These are phyloP conservation scores for Orthosia gothica DNA, from an alignment of 2,888 invertebrate genomes.

Conservation along the genomic window DNA sequence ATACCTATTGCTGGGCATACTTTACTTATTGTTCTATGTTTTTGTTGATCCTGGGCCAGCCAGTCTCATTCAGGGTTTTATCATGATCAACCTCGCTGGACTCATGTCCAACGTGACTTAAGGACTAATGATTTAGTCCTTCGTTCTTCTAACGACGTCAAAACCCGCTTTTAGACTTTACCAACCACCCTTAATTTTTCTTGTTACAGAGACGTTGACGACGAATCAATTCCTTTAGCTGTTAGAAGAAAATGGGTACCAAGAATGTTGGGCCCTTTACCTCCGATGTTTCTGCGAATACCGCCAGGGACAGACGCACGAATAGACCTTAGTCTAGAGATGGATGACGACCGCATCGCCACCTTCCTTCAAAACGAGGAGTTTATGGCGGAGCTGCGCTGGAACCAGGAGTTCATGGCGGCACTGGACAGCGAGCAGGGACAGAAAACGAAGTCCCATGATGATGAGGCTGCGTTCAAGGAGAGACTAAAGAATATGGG, in stretches of 20 bases:
- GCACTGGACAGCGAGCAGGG: slow-evolving; percentile 95
- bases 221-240: slow-evolving; percentile 87
- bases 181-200: background rate
- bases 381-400: slow-evolving; percentile 96
- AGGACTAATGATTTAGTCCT: background rate
- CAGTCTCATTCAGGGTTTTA: background rate
- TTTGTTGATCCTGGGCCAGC: background rate
- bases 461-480: slow-evolving; percentile 94
- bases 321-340: slow-evolving; percentile 90
- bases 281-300: slow-evolving; percentile 95
- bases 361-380: slow-evolving; percentile 97
- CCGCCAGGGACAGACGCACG: slow-evolving; percentile 88
- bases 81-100: background rate
- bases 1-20: background rate
- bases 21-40: background rate
- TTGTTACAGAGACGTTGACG: slow-evolving; percentile 84
- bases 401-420: slow-evolving; percentile 97
- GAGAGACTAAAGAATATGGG: slow-evolving; percentile 96
- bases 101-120: too few relatives aligned
- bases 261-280: slow-evolving; percentile 94
- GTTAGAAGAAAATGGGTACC: slow-evolving; percentile 94
- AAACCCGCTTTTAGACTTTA: background rate
- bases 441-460: slow-evolving; percentile 87
- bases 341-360: slow-evolving; percentile 97
- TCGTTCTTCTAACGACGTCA: background rate